A percentile compares a stretch with the other conserved stretches of the same genome.
Evolutionary conservation across 1,140 invertebrate genomes (phyloP).

Genomic region (Euwallacea fornicatus): DNA sequence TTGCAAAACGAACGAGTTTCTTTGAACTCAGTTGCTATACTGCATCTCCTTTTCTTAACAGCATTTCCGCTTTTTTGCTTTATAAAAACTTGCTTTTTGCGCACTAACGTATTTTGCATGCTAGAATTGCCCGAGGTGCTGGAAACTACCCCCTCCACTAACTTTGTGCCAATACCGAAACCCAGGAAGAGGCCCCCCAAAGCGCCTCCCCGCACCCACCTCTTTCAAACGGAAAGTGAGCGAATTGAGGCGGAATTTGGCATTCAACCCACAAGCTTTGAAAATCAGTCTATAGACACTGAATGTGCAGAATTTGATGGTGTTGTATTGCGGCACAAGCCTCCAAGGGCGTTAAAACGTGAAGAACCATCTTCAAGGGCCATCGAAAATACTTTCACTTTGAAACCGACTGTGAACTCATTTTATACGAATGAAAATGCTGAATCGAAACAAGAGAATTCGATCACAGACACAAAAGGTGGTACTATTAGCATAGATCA

Average conservation of each 20-base stretch:
- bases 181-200: conserved; percentile 31
- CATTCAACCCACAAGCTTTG: background rate
- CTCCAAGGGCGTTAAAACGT: background rate
- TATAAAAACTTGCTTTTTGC: conserved; percentile 26
- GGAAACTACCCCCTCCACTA: conserved; percentile 41
- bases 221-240: background rate
- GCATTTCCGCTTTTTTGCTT: conserved; percentile 2
- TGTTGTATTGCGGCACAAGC: background rate
- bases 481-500: background rate
- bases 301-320: too few species aligned
- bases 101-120: conserved; percentile 51
- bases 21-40: conserved; percentile 13
- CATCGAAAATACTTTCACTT: background rate
- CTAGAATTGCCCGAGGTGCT: conserved; percentile 44
- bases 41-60: conserved; percentile 1
- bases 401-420: background rate
- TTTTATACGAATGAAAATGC: background rate
- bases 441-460: background rate
- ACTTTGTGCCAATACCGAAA: conserved; percentile 40
- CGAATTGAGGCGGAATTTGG: background rate
- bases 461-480: background rate
- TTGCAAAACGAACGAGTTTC: conserved; percentile 37
- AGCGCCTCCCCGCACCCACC: background rate
- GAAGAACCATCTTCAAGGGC: background rate
- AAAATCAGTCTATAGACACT: background rate